Evolutionary conservation across 2,113 vertebrate genomes (phyloP).

Genomic region (Zosterops pallidus): DNA sequence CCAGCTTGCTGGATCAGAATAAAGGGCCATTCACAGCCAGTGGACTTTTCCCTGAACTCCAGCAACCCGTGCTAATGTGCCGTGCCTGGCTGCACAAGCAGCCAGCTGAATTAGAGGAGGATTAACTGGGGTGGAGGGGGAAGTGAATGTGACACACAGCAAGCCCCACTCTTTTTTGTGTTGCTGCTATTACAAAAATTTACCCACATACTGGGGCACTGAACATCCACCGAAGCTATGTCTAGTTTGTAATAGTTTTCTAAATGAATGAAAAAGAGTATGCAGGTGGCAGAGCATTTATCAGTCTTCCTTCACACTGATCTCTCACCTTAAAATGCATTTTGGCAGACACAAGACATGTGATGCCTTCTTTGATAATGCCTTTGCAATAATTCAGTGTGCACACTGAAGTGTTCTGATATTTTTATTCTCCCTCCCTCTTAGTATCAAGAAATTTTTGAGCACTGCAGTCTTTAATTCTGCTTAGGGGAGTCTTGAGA

Average conservation of each 20-base stretch:
- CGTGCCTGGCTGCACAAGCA: conserved; percentile 23
- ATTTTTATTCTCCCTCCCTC: not conserved
- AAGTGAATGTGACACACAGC: not conserved
- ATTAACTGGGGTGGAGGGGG: not conserved
- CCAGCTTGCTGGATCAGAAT: not conserved
- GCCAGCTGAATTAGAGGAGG: conserved; percentile 40
- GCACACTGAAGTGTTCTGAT: not conserved
- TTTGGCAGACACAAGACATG: not conserved
- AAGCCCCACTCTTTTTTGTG: not conserved
- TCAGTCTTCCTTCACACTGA: not conserved
- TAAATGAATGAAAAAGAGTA: not conserved
- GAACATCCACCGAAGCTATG: not conserved
- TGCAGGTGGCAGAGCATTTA: not conserved
- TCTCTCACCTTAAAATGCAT: not conserved
- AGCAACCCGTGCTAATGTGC: conserved; percentile 43
- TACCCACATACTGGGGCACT: not conserved
- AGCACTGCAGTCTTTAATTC: not conserved
- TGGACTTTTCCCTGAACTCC: conserved; percentile 32
- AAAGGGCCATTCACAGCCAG: conserved; percentile 29
- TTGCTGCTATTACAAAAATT: not conserved
- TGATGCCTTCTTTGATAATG: not conserved
- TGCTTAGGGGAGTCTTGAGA: not conserved
- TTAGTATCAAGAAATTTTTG: not conserved
- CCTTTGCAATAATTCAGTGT: not conserved
- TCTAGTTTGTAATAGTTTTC: not conserved